phyloP scores from a whole-genome alignment of 2,888 invertebrate genomes.

The Drosophila neotestacea region DNA sequence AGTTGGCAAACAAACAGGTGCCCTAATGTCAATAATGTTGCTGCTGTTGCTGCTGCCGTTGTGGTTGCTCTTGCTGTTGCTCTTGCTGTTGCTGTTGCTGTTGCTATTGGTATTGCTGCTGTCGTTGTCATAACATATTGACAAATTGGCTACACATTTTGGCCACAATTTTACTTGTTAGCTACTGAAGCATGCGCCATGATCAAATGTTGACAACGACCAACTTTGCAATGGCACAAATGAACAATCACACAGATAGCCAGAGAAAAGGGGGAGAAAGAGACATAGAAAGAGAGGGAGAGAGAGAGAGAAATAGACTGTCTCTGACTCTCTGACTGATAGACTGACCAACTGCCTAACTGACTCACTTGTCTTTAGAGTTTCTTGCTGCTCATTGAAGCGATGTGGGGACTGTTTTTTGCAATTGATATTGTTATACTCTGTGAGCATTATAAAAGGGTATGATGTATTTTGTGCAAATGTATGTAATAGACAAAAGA shows the following conservation, averaged over 20 bases:
- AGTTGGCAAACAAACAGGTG: conserved; percentile 77
- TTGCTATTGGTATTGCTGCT: conserved; percentile 16
- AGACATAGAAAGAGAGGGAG: conserved; percentile 1
- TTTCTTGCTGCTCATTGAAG: conserved; percentile 36
- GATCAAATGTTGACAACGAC: conserved; percentile 63
- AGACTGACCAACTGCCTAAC: conserved; percentile 18
- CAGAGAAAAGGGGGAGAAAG: background rate
- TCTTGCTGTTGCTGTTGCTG: conserved; percentile 31
- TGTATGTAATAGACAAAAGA: background rate
- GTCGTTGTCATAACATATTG: conserved; percentile 74
- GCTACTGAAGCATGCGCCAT: conserved; percentile 72
- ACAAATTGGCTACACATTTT: conserved; percentile 77
- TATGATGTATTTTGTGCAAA: background rate
- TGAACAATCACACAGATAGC: background rate
- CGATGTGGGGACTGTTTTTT: conserved; percentile 21
- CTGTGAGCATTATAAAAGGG: background rate
- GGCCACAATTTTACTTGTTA: conserved; percentile 66
- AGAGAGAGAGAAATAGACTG: conserved; percentile 4
- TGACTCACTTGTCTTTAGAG: background rate
- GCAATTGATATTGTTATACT: conserved; percentile 21
- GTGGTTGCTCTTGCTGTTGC: conserved; percentile 20
- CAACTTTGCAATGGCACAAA: conserved; percentile 24
- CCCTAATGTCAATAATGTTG: conserved; percentile 77
- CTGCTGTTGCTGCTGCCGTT: conserved; percentile 31
- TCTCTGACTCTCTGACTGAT: conserved; percentile 17